A percentile compares a stretch with the other conserved stretches of the same genome.
Evolutionary conservation across 2,113 vertebrate genomes (phyloP).

Genomic region (Felis catus): DNA sequence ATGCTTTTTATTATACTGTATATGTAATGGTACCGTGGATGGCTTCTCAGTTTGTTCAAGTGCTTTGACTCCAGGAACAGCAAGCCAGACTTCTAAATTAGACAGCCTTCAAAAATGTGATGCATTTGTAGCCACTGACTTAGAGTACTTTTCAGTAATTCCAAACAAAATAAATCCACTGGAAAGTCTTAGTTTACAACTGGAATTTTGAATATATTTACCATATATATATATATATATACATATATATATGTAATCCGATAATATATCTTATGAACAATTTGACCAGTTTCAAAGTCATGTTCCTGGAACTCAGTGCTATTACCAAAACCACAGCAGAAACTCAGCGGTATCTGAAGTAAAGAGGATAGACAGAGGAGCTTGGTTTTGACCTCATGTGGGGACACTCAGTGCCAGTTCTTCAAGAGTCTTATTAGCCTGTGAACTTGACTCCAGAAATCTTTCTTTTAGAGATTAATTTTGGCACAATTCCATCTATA

Average conservation of each 20-base stretch:
- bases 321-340: not conserved
- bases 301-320: not conserved
- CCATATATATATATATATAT: not conserved
- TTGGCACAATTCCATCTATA: not conserved
- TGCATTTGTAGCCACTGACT: constrained; percentile 23
- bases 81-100: constrained; percentile 59
- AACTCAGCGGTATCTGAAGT: not conserved
- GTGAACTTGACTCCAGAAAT: not conserved
- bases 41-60: constrained; percentile 51
- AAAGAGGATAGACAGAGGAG: not conserved
- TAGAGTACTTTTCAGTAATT: constrained; percentile 42
- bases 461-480: not conserved
- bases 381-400: not conserved
- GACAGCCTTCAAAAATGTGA: constrained; percentile 11
- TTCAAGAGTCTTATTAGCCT: not conserved
- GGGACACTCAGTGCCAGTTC: not conserved
- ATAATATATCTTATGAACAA: constrained; percentile 31
- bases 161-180: constrained; percentile 55
- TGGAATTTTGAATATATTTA: constrained; percentile 3
- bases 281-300: not conserved
- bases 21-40: constrained; percentile 41
- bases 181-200: constrained; percentile 27
- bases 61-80: constrained; percentile 51
- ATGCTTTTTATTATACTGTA: constrained; percentile 66
- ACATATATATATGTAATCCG: not conserved